Base-by-base conservation (phyloP, 2,113 vertebrate species). In the Seriola dumerili region DNA sequence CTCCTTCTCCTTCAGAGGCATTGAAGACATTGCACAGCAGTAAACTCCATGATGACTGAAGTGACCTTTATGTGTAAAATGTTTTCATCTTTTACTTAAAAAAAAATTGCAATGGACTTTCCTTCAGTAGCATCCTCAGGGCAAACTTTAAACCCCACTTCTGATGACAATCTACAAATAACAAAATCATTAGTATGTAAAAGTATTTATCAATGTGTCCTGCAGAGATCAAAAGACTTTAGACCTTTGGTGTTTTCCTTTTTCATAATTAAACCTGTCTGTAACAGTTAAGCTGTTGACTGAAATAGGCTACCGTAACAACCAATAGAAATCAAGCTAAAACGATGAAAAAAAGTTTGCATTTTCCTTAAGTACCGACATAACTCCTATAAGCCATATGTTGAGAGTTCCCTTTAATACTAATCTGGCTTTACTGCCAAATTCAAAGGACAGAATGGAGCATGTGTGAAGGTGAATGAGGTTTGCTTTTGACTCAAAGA, bases 401-500 rank as follows among this genome's bases (percentile, higher is more conserved):
- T 55, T 63, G 0, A 68, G 8, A 17, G 1, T 72, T 76, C 55
- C 64, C 52, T 67, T 70, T 19, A 67, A 29, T 32, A 16, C 34
- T 70, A 52, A 86, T 36, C 38, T 75, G 25, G 48, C 9, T 75
- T 61, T 66, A 36, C 29, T 59, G 61, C 40, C 25, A 48, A 69
- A 55, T 40, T 67, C 4, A 80, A 81, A 72, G 25, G 21, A 48
- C 57, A 67, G 21, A 19, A 21, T 29, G 38, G 9, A 48, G 25
- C 10, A 52, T 34, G 48, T 72, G 65, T 77, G 66, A 87, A 76
- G 5, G 61, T 74, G 72, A 78, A 72, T 34, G 38, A 52, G 32
- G 57, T 67, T 68, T 61, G 10, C 40, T 42, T 54, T 40, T 57
- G 76, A 62, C 25, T 63, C 17, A 74, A 75, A 73, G 32, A 84